These are phyloP conservation scores for Heliconius ismenius DNA, from an alignment of 2,888 invertebrate species.

Conservation along the genomic window DNA sequence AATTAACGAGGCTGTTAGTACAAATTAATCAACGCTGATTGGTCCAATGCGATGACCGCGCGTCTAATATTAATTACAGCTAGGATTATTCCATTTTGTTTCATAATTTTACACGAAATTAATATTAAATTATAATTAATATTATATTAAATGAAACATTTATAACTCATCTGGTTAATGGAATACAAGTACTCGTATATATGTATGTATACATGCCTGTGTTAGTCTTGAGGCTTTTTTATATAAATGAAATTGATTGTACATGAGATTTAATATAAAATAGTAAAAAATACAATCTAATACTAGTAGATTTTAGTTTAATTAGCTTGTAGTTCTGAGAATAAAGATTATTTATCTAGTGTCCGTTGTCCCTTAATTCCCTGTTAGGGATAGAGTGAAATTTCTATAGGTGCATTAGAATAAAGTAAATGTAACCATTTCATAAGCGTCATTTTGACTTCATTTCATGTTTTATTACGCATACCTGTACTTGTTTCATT, in stretches of 20 bases:
- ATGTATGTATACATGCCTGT: not conserved
- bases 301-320: not conserved
- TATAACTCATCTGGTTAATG: constrained; percentile 6
- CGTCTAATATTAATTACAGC: constrained; percentile 49
- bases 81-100: constrained; percentile 46
- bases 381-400: too few species aligned
- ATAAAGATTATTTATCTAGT: too few species aligned
- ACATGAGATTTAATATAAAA: not conserved
- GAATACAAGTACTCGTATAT: not conserved
- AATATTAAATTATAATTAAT: constrained; percentile 33
- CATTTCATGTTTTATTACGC: not conserved
- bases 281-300: not conserved
- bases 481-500: not conserved
- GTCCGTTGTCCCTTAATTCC: too few species aligned
- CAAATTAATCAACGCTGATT: constrained; percentile 71
- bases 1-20: constrained; percentile 70
- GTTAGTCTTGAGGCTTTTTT: not conserved
- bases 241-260: not conserved
- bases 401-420: not conserved
- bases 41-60: constrained; percentile 51
- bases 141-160: constrained; percentile 12
- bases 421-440: not conserved
- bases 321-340: not conserved
- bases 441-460: not conserved
- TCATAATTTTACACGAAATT: constrained; percentile 36